A percentile compares a stretch with the other conserved stretches of the same genome.
These are phyloP conservation scores for Nemoura dubitans DNA, from an alignment of 2,888 invertebrate genomes.

Conservation along the genomic window DNA sequence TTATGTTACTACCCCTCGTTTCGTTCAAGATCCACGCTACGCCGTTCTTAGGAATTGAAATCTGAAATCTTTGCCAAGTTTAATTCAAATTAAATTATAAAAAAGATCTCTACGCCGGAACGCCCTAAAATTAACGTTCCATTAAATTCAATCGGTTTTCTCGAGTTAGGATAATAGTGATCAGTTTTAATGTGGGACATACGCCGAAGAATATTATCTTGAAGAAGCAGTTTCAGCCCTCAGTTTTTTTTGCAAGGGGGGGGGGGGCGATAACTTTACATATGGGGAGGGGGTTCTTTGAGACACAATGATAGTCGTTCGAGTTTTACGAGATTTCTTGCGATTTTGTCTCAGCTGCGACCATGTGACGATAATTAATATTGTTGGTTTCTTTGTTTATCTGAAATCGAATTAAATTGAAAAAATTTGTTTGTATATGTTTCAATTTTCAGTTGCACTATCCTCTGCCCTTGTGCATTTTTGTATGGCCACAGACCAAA, in stretches of 20 bases:
- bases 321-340: neutral
- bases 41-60: constrained; percentile 20
- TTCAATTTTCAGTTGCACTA: no score
- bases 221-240: neutral
- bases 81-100: constrained; percentile 42
- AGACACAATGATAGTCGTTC: neutral
- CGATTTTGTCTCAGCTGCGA: neutral
- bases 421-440: no score
- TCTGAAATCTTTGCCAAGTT: constrained; percentile 33
- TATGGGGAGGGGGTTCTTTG: neutral
- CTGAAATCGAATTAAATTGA: no score
- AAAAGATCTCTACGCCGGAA: constrained; percentile 33
- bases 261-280: neutral
- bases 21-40: neutral
- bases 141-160: constrained; percentile 41
- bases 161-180: constrained; percentile 20
- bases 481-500: no score
- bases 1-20: neutral
- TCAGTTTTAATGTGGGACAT: constrained; percentile 14
- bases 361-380: no score
- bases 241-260: neutral
- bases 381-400: no score
- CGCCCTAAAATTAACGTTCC: constrained; percentile 41
- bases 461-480: no score
- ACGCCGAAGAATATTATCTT: constrained; percentile 21